These are phyloP conservation scores for Tachysurus fulvidraco DNA, from an alignment of 2,113 vertebrate genomes.

Conservation along the genomic window DNA sequence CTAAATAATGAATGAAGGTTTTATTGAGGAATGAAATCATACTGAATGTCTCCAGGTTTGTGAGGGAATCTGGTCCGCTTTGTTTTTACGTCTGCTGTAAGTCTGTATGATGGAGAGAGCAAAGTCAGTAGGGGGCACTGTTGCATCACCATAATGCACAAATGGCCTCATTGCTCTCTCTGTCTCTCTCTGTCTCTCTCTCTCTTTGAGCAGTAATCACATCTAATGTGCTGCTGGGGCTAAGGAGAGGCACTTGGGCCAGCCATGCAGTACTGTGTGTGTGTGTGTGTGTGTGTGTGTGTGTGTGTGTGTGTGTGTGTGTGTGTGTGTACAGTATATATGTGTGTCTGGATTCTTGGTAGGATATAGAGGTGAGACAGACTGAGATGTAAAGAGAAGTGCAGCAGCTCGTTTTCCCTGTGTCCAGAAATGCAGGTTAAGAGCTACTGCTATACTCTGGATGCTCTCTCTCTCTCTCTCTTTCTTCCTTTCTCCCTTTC, in stretches of 20 bases:
- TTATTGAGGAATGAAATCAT: not conserved
- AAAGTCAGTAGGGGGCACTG: conserved; percentile 86
- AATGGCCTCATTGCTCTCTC: conserved; percentile 32
- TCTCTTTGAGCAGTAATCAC: conserved; percentile 79
- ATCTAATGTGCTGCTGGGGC: conserved; percentile 78
- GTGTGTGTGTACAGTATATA: conserved; percentile 59
- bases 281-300: conserved; percentile 56
- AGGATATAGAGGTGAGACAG: conserved; percentile 68
- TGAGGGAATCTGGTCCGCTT: not conserved
- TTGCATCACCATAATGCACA: conserved; percentile 77
- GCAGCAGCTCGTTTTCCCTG: conserved; percentile 13
- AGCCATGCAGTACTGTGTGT: conserved; percentile 35
- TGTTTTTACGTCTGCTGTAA: conserved; percentile 23
- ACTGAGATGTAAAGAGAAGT: conserved; percentile 63
- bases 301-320: conserved; percentile 52
- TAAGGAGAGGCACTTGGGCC: conserved; percentile 64
- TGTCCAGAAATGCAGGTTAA: conserved; percentile 38
- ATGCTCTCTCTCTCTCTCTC: not conserved
- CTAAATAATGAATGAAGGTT: not conserved
- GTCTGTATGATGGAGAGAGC: conserved; percentile 26
- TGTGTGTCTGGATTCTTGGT: conserved; percentile 61
- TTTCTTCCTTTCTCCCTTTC: not conserved
- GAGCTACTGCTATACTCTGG: conserved; percentile 13
- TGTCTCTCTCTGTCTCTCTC: conserved; percentile 14
- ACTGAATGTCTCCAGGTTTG: not conserved